Evolutionary conservation across 2,113 vertebrate genomes (phyloP).

Genomic region (Pampusana beccarii): DNA sequence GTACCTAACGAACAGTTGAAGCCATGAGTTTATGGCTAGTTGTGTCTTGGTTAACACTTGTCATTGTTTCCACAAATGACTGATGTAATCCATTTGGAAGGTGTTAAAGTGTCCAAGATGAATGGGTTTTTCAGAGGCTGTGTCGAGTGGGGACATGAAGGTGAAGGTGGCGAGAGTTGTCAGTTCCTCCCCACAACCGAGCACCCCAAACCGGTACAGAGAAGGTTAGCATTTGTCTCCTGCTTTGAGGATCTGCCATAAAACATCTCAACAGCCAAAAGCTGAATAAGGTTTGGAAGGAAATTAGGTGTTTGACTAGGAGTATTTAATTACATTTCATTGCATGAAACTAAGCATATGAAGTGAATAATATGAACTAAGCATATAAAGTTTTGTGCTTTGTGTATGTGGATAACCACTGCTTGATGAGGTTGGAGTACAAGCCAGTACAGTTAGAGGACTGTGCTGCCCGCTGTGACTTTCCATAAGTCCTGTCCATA

Average conservation of each 20-base stretch:
- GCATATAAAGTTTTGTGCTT: not conserved
- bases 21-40: not conserved
- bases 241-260: not conserved
- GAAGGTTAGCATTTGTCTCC: not conserved
- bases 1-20: not conserved
- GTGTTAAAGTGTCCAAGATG: not conserved
- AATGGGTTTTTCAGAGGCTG: not conserved
- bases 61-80: not conserved
- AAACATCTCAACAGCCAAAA: not conserved
- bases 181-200: not conserved
- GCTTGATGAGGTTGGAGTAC: not conserved
- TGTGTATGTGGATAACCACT: not conserved
- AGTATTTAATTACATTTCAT: not conserved
- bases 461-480: not conserved
- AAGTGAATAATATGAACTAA: not conserved
- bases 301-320: not conserved
- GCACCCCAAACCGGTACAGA: not conserved
- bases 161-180: not conserved
- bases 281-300: not conserved
- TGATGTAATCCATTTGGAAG: not conserved
- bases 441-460: not conserved
- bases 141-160: not conserved
- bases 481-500: not conserved
- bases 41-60: not conserved
- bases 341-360: not conserved